Base-by-base conservation (phyloP, 1,140 invertebrate genomes). In the Saccostrea cuccullata region DNA sequence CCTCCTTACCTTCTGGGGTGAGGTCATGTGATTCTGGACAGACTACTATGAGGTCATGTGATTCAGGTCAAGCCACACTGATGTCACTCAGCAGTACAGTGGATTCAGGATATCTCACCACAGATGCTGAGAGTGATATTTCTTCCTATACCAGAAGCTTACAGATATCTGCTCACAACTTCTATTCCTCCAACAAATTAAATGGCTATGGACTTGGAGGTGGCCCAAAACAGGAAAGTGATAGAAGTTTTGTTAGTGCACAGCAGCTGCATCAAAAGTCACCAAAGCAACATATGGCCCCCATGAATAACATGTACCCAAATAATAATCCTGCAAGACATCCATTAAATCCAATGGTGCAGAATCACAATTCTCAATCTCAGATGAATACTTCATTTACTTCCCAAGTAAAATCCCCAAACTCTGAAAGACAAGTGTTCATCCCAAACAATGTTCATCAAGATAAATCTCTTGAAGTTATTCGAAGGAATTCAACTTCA, bases 1-100 rank as follows among this genome's bases (percentile, higher is more conserved):
- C 86, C 4, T 84, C 83, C n/a, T 64, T 89, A 47, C 89, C 89
- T 0, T 87, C 86, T 55, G 85, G 86, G 85, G 70, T 87, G 5
- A 83, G 77, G 23, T 89, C 86, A 64, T 87, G 89, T 87, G 89
- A 89, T 73, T 89, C 89, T 58, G 89, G 89, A n/a, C 86, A 87
- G 15, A 87, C 89, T 83, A 89, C 89, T 40, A 55, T 87, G 0
- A 77, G 67, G n/a, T 89, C 88, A 77, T 87, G 88, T 87, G 88
- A 89, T 36, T 89, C 88, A 55, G 88, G 88, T 30, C 86, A 87
- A 17, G 82, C 88, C 77, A 89, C 88, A 40, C 64, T 87, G 55
- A 89, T 85, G 56, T 89, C 89, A 8, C 77, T 89, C 47, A 89
- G 89, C 70, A 89, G 89, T 86, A 89, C 89, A 11, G 84, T 87